Conservation (phyloP, 64 coral and sea anemone species). For the Dendrophyllia cribrosa region DNA sequence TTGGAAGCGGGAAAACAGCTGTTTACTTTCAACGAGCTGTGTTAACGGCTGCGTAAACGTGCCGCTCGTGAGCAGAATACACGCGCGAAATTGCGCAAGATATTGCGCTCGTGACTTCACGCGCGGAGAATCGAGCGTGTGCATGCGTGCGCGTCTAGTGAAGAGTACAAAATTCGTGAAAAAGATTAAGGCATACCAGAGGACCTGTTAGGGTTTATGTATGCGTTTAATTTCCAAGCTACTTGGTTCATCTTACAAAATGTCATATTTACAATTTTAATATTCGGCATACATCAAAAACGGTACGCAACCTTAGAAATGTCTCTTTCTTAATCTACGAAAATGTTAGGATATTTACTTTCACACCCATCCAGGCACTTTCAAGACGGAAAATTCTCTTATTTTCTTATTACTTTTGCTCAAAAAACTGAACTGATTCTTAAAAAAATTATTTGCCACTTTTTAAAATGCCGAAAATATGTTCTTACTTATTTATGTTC, state of each 20-base stretch:
- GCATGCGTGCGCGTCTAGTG: too few relatives aligned
- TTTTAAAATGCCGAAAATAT: too few relatives aligned
- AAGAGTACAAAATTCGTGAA: neutral
- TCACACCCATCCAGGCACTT: neutral
- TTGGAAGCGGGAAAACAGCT: too few relatives aligned
- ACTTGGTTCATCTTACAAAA: neutral
- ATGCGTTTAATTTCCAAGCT: neutral
- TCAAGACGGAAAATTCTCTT: neutral
- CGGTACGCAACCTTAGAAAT: too few relatives aligned
- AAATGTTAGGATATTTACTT: neutral
- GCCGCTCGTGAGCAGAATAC: too few relatives aligned
- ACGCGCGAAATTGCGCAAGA: neutral
- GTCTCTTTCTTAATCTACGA: too few relatives aligned
- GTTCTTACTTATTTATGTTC: too few relatives aligned
- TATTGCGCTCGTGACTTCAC: neutral
- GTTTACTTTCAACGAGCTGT: too few relatives aligned
- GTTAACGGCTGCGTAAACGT: too few relatives aligned
- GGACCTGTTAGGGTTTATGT: neutral
- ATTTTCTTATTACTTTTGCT: neutral
- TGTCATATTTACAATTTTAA: constrained; percentile 9
- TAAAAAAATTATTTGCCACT: too few relatives aligned
- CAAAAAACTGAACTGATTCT: too few relatives aligned
- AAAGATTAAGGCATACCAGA: neutral
- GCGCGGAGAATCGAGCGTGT: neutral
- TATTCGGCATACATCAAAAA: neutral